Evolutionary conservation across 2,797 vertebrate genomes (phyloP), one percentile per base, ranked within the genome.

Genomic region (Hoplostethus mediterraneus): DNA sequence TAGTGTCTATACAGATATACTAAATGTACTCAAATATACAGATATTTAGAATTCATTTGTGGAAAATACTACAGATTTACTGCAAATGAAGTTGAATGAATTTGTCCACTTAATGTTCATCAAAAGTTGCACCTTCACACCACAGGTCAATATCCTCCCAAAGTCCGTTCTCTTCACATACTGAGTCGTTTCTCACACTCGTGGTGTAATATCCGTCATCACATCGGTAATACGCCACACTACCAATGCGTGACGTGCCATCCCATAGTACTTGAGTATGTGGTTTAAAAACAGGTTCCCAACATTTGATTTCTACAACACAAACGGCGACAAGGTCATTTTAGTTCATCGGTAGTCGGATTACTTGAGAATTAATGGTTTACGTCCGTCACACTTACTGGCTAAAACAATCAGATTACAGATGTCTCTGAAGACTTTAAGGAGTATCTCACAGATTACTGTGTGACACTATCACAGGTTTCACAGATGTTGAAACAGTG

Each of bases 231-330:
- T 7, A 81, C 73, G 92, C 91, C 58, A 76, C 75, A 54, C 93
- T 92, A 62, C 94, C 95, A 42, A 89, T 42, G 1, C 56, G 85
- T 2, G 87, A 83, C 14, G 85, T 88, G 68, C 94, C 93, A 53
- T 94, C 91, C 81, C 95, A 95, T 4, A 93, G 31, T 16, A 90
- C 83, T 65, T 92, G 90, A 80, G 94, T 81, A 14, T 93, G 81
- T 16, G 90, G 61, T 83, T 94, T 93, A 67, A 91, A 85, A 63
- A 90, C 79, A 74, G 95, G 95, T 6, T 82, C 67, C 40, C 87
- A 84, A 79, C 95, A 97, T 63, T 79, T 80, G 60, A 96, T 90
- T 94, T 95, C 96, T 96, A 93, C 65, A 93, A 90, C 56, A 80
- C 70, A 76, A 73, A 84, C 3, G n/a, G 88, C 48, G 72, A 53